Base-by-base conservation (phyloP, 1,140 invertebrate species). In the Diorhabda carinulata region DNA sequence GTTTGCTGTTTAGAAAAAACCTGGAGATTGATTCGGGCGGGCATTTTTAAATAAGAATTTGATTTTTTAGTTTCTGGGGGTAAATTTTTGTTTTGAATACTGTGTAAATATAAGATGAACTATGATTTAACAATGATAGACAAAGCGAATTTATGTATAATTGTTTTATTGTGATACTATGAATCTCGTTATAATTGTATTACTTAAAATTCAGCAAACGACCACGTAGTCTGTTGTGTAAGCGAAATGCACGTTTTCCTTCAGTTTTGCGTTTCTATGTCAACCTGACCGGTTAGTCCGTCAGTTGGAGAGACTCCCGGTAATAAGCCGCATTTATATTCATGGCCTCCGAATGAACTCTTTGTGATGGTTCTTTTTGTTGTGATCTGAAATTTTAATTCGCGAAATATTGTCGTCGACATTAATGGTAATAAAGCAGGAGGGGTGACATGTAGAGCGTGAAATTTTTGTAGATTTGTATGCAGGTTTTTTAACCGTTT, bases 341-440 rank as follows among this genome's bases (percentile, higher is more conserved):
- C 47, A 52, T 52, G 47, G 47, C 47, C 47, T 52, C 47, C 47
- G 47, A 52, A 52, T 52, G n/a, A 52, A 52, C 47, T 52, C 47
- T 52, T 52, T 52, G 47, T 52, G 47, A 52, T 52, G 47, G 47
- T 52, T 52, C 47, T 52, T 52, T 52, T 52, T 52, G 47, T 52
- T 52, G 47, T 52, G 47, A 52, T 52, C 47, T 52, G 47, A 52
- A 52, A 52, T 52, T 52, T 52, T 52, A 52, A 52, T 52, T 52
- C 47, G 47, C 47, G 47, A 52, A 25, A 52, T 52, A 52, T 52
- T 52, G 47, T 52, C n/a, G 47, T 6, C 47, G 47, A 52, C 47
- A 52, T 52, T 52, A 8, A 52, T 52, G 47, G 47, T 52, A 52
- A 52, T 52, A 52, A n/a, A 52, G 47, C 6, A 52, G n/a, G 6